Evolutionary conservation across 35 echinoderm and acorn worm genomes (phyloP).

Genomic region (Chiridota heheva): DNA sequence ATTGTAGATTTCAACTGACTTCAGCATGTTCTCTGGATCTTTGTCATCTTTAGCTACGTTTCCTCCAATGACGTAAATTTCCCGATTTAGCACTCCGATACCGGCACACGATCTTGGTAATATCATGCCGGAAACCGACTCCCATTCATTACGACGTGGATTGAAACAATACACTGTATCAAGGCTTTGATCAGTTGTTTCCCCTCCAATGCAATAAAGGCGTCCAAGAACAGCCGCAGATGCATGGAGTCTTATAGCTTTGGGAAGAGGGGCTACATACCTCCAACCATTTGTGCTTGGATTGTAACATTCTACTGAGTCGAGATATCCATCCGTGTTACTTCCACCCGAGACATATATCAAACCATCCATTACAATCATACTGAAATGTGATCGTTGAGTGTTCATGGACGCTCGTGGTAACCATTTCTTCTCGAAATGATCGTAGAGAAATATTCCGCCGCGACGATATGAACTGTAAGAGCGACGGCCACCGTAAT

Average conservation of each 20-base stretch:
- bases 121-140: constrained; percentile 78
- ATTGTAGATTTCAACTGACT: constrained; percentile 98
- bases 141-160: constrained; percentile 75
- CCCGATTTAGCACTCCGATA: constrained; percentile 78
- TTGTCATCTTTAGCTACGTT: constrained; percentile 85
- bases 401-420: constrained; percentile 81
- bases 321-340: constrained; percentile 55
- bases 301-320: constrained; percentile 82
- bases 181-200: constrained; percentile 66
- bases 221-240: constrained; percentile 73
- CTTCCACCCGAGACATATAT: constrained; percentile 82
- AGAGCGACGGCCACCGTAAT: constrained; percentile 77
- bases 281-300: constrained; percentile 87
- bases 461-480: constrained; percentile 73
- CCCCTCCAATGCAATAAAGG: constrained; percentile 87
- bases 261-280: constrained; percentile 62
- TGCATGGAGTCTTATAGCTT: constrained; percentile 65
- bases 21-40: constrained; percentile 95
- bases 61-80: constrained; percentile 98
- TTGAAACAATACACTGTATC: constrained; percentile 88
- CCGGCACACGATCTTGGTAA: constrained; percentile 85
- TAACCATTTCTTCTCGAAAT: constrained; percentile 96
- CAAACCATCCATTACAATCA: constrained; percentile 87
- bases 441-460: constrained; percentile 93
- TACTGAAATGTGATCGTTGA: constrained; percentile 73